Evolutionary conservation across 2,888 invertebrate genomes (phyloP).

Genomic region (Sinhomidia bicolor): DNA sequence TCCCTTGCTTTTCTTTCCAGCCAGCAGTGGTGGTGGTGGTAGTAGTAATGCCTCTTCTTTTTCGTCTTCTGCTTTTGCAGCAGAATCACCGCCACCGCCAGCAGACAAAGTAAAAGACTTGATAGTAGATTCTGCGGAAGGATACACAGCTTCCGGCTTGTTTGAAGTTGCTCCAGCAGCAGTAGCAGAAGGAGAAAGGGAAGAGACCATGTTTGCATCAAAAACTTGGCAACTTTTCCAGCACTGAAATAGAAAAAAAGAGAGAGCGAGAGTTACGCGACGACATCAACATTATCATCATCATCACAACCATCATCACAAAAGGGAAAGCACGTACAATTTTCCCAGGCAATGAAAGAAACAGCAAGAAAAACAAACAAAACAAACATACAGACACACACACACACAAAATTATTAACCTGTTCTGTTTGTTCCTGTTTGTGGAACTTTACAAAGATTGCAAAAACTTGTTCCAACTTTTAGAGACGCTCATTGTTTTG

Average conservation of each 20-base stretch:
- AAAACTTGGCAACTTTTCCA: conserved; percentile 28
- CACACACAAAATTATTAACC: too few species aligned
- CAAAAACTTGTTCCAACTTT: too few species aligned
- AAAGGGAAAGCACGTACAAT: neutral
- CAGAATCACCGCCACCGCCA: neutral
- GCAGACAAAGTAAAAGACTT: neutral
- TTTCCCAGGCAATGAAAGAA: too few species aligned
- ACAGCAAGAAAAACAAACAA: too few species aligned
- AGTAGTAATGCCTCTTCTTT: too few species aligned
- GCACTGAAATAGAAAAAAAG: neutral
- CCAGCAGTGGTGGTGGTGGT: too few species aligned
- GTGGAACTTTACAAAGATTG: neutral
- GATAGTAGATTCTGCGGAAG: neutral
- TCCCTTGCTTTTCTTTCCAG: neutral
- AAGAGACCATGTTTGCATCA: neutral
- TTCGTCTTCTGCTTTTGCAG: too few species aligned
- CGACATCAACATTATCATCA: too few species aligned
- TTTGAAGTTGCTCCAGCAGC: neutral
- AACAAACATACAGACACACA: too few species aligned
- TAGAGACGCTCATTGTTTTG: too few species aligned
- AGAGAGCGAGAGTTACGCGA: too few species aligned
- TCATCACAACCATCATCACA: neutral
- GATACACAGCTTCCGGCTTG: neutral
- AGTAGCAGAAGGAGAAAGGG: neutral
- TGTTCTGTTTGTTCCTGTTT: neutral